Conservation (phyloP, 2,888 invertebrate genomes). For the Salpingus planirostris region DNA sequence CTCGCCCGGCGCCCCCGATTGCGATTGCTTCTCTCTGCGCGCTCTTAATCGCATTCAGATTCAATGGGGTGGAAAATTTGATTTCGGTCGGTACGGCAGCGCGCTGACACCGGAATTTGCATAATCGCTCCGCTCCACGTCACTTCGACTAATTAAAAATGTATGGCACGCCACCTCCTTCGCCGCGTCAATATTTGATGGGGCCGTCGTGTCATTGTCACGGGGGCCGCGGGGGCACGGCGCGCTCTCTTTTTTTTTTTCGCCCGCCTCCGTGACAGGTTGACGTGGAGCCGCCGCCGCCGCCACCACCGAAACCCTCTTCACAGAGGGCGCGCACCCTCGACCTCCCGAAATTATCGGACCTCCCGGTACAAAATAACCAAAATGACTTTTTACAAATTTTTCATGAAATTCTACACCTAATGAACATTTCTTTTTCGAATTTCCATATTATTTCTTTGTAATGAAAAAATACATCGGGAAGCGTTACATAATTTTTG, state of each 20-base stretch:
- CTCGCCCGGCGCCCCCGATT: constrained; percentile 16
- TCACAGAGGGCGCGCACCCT: no score
- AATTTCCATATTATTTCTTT: no score
- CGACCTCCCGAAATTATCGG: no score
- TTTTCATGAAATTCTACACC: no score
- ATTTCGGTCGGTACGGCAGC: constrained; percentile 32
- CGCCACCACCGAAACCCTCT: constrained; percentile 1
- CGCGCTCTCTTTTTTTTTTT: no score
- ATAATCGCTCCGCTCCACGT: constrained; percentile 35
- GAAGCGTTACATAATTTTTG: no score
- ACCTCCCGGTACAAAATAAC: no score
- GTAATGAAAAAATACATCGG: no score
- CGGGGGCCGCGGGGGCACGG: constrained; percentile 8
- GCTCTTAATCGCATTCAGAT: constrained; percentile 37
- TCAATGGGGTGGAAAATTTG: constrained; percentile 41
- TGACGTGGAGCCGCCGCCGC: no score
- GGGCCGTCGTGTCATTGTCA: constrained; percentile 19
- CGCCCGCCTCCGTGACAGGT: no score
- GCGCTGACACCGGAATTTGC: constrained; percentile 37
- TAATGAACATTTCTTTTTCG: no score
- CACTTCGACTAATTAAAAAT: constrained; percentile 38
- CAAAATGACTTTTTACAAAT: no score
- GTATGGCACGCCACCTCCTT: constrained; percentile 35
- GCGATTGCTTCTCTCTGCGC: constrained; percentile 26
- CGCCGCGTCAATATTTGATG: constrained; percentile 29